Evolutionary conservation across 1,140 invertebrate genomes (phyloP).

Genomic region (Microplitis mediator): DNA sequence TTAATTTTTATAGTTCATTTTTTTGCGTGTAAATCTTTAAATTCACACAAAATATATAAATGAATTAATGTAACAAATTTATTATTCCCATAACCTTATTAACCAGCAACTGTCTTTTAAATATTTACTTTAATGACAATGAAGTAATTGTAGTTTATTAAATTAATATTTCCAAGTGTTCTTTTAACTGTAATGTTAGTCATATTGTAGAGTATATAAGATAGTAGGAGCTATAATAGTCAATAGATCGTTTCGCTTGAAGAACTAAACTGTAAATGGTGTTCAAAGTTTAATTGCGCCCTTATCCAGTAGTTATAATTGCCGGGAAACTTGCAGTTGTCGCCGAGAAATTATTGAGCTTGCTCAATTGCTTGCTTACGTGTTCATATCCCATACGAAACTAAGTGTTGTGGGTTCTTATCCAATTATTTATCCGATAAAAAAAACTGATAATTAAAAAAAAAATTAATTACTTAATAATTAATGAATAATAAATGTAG

Average conservation of each 20-base stretch:
- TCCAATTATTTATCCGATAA: slow-evolving; percentile 6
- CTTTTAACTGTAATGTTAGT: too few relatives aligned
- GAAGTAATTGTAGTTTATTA: too few relatives aligned
- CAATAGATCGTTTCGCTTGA: slow-evolving; percentile 11
- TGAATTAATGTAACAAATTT: too few relatives aligned
- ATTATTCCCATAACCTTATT: too few relatives aligned
- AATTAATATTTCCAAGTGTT: too few relatives aligned
- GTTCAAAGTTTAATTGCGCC: slow-evolving; percentile 52
- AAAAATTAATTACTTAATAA: background rate
- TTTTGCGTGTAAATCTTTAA: too few relatives aligned
- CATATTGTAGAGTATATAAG: background rate
- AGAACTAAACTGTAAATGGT: slow-evolving; percentile 22
- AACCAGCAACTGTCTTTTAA: too few relatives aligned
- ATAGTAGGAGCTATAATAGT: background rate
- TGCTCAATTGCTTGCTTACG: slow-evolving; percentile 20
- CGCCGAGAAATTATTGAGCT: slow-evolving; percentile 32
- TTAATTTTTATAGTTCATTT: too few relatives aligned
- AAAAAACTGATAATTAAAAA: background rate
- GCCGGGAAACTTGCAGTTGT: slow-evolving; percentile 40
- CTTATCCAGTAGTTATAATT: slow-evolving; percentile 45
- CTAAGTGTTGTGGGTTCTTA: background rate
- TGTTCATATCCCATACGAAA: background rate
- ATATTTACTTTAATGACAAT: too few relatives aligned
- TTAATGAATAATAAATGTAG: background rate
- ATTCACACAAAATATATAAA: too few relatives aligned